These are phyloP conservation scores for Siniperca chuatsi DNA, from an alignment of 2,113 vertebrate species.

Conservation along the genomic window DNA sequence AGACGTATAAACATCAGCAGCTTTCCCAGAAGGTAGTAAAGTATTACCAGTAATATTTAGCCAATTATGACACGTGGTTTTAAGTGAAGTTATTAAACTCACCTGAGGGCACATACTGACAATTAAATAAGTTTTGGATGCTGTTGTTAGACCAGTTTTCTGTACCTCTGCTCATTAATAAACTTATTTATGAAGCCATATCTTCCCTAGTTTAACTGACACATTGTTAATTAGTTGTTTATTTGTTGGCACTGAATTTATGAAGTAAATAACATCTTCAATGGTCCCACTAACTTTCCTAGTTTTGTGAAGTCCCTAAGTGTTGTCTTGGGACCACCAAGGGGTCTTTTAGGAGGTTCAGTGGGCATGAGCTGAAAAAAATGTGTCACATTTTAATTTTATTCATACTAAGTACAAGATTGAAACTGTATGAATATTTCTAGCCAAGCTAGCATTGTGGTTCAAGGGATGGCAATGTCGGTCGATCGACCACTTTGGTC, in stretches of 20 bases:
- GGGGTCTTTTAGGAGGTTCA: background rate
- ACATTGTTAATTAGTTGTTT: slow-evolving; percentile 39
- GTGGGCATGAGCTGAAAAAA: no score
- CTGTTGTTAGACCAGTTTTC: slow-evolving; percentile 9
- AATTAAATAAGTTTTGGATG: slow-evolving; percentile 44
- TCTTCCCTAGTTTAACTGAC: slow-evolving; percentile 39
- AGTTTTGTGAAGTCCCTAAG: background rate
- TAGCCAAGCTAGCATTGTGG: no score
- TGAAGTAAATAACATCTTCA: slow-evolving; percentile 36
- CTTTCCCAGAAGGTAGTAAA: slow-evolving; percentile 38
- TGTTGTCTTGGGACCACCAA: background rate
- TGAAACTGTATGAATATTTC: no score
- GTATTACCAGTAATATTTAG: slow-evolving; percentile 56
- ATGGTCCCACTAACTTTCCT: slow-evolving; percentile 22
- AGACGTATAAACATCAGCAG: background rate
- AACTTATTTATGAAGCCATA: slow-evolving; percentile 12
- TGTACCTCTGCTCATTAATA: slow-evolving; percentile 33
- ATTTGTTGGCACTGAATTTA: slow-evolving; percentile 16
- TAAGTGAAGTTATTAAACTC: slow-evolving; percentile 62
- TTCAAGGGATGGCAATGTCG: no score
- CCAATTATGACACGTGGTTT: slow-evolving; percentile 55
- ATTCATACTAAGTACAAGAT: no score
- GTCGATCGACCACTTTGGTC: no score
- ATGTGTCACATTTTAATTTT: no score
- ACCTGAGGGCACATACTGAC: slow-evolving; percentile 42